These are phyloP conservation scores for Trissolcus brochymenae DNA, from an alignment of 2,888 invertebrate genomes.

Conservation along the genomic window DNA sequence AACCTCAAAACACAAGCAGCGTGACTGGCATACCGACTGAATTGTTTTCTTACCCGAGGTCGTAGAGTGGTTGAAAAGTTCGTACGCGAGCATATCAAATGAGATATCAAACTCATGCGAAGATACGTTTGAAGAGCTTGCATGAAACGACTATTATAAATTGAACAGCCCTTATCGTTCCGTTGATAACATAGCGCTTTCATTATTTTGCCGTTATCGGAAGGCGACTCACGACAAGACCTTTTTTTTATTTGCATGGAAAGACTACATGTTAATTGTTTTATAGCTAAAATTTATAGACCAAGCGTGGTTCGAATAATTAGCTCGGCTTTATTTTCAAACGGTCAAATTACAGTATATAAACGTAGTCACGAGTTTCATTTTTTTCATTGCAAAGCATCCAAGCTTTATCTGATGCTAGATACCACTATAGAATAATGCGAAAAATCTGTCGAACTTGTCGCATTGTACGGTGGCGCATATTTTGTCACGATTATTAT, in stretches of 20 bases:
- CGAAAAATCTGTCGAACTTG: slow-evolving; percentile 47
- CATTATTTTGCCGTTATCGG: slow-evolving; percentile 50
- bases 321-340: too few relatives aligned
- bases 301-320: slow-evolving; percentile 4
- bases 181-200: slow-evolving; percentile 24
- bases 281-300: slow-evolving; percentile 14
- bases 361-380: too few relatives aligned
- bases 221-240: slow-evolving; percentile 11
- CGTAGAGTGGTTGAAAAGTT: slow-evolving; percentile 12
- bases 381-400: neutral
- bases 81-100: slow-evolving; percentile 46
- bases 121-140: slow-evolving; percentile 41
- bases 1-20: slow-evolving; percentile 30
- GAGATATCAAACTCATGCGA: slow-evolving; percentile 50
- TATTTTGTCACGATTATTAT: slow-evolving; percentile 36
- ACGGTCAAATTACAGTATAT: too few relatives aligned
- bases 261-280: slow-evolving; percentile 39
- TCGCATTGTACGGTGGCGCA: slow-evolving; percentile 45
- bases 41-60: slow-evolving; percentile 44
- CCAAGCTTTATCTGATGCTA: neutral
- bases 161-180: slow-evolving; percentile 44
- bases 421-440: neutral
- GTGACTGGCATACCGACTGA: slow-evolving; percentile 48
- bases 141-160: slow-evolving; percentile 50
- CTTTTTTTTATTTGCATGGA: slow-evolving; percentile 24